Base-by-base conservation (phyloP, 2,797 vertebrate genomes). In the Acipenser transmontanus region DNA sequence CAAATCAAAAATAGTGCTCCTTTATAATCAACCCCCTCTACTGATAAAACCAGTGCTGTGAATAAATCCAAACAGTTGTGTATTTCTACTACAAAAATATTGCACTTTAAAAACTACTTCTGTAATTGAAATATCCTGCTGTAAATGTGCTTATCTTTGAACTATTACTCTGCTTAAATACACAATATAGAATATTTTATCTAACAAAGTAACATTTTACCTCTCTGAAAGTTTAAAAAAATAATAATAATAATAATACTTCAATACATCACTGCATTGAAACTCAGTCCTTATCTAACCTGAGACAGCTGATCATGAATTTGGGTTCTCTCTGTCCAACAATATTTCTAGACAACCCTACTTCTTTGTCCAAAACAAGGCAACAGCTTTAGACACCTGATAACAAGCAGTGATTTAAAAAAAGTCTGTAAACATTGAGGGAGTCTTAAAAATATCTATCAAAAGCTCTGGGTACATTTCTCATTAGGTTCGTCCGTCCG, bases 1-100 rank as follows among this genome's bases (percentile, higher is more conserved):
- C 82, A 79, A 77, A 82, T 83, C 76, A 79, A 74, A 87, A 82
- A 83, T 78, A 86, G 87, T 89, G 85, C 83, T 83, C 80, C 81
- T 65, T 72, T 77, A 77, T 80, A 84, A 71, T 80, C 74, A 79
- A 66, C 71, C 77, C 59, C 52, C 77, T 78, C 74, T 73, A 80
- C 75, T 79, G 72, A 77, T 79, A 76, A 80, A 74, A 11, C 83
- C 82, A 87, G 91, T 91, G 89, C 78, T 88, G 81, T 79, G 79
- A 79, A 77, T 1, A 4, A 17, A 11, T 20, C 8, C 12, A 12
- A 50, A 0, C 63, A 80, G 50, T 74, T 69, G 68, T 83, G 76
- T 79, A 80, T 74, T 80, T 79, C 77, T 79, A 69, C 84, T 87
- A 87, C 89, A 84, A 87, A 85, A 89, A 83, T 88, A 89, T 91